A percentile compares a stretch with the other conserved stretches of the same genome.
Evolutionary conservation across 2,888 invertebrate genomes (phyloP).

Genomic region (Stenolophus ochropezus): DNA sequence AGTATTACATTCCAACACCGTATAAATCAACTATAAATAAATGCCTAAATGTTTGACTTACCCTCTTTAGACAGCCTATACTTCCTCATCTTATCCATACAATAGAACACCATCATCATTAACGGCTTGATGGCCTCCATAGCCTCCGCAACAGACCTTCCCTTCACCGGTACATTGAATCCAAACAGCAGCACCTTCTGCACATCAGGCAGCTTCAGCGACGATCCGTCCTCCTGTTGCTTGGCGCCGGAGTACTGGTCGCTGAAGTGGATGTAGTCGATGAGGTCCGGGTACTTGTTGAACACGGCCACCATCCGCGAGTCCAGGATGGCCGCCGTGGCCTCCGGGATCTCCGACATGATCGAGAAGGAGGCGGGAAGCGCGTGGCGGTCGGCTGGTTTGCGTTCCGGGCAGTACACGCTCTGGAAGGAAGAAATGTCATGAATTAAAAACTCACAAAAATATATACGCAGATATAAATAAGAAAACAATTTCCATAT

Average conservation of each 20-base stretch:
- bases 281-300: conserved; percentile 85
- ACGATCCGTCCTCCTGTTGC: conserved; percentile 86
- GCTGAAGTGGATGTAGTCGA: conserved; percentile 98
- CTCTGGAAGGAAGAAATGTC: conserved; percentile 73
- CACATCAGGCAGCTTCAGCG: conserved; percentile 69
- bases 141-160: conserved; percentile 80
- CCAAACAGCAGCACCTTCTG: conserved; percentile 85
- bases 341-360: conserved; percentile 94
- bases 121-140: conserved; percentile 87
- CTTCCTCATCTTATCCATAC: conserved; percentile 92
- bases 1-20: too few relatives aligned
- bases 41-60: too few relatives aligned
- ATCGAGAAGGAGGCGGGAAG: conserved; percentile 84
- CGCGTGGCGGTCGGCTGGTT: conserved; percentile 85
- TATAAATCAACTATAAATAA: too few relatives aligned
- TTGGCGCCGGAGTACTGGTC: conserved; percentile 96
- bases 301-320: conserved; percentile 84
- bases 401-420: conserved; percentile 78
- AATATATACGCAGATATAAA: too few relatives aligned
- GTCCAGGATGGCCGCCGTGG: conserved; percentile 88
- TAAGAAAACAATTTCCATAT: too few relatives aligned
- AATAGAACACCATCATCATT: conserved; percentile 91
- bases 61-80: conserved; percentile 93
- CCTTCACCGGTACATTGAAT: conserved; percentile 82
- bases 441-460: too few relatives aligned